Conservation (phyloP, 2,113 vertebrate genomes). For the Strigops habroptila region DNA sequence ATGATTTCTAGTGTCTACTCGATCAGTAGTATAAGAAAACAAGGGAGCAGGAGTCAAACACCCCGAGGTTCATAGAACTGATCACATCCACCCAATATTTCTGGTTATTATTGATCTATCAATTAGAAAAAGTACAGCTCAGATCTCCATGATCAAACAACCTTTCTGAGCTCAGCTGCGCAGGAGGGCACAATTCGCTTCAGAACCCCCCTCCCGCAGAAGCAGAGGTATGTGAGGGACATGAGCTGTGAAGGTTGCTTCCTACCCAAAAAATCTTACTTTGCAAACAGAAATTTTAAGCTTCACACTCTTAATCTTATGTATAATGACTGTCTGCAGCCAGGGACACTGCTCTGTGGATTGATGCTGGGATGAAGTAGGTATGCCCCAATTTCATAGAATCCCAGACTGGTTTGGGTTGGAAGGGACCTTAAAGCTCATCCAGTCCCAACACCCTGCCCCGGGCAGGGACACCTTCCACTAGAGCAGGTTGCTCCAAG, state of each 20-base stretch:
- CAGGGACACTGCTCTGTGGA: not conserved
- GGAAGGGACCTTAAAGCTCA: not conserved
- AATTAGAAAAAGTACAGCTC: not conserved
- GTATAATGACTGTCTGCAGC: not conserved
- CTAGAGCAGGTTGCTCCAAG: fast-evolving
- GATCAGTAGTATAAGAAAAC: not conserved
- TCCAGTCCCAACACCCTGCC: not conserved
- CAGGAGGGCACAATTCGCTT: not conserved
- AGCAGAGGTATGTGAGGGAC: not conserved
- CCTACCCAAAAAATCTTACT: not conserved
- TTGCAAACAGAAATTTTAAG: not conserved
- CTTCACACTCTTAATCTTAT: not conserved
- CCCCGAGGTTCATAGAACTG: not conserved
- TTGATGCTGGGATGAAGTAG: not conserved
- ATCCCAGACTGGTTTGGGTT: not conserved
- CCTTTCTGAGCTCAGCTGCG: not conserved
- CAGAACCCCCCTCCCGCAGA: not conserved
- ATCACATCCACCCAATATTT: not conserved
- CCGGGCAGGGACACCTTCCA: not conserved
- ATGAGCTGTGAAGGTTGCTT: not conserved
- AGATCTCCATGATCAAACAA: not conserved
- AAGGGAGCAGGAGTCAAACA: not conserved
- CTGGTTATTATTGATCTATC: not conserved
- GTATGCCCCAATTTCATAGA: fast-evolving
- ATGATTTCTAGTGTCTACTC: not conserved